Percentiles rank a stretch among this genome's conserved stretches.
Conservation (phyloP, 1,140 invertebrate genomes). For the Drosophila triauraria region DNA sequence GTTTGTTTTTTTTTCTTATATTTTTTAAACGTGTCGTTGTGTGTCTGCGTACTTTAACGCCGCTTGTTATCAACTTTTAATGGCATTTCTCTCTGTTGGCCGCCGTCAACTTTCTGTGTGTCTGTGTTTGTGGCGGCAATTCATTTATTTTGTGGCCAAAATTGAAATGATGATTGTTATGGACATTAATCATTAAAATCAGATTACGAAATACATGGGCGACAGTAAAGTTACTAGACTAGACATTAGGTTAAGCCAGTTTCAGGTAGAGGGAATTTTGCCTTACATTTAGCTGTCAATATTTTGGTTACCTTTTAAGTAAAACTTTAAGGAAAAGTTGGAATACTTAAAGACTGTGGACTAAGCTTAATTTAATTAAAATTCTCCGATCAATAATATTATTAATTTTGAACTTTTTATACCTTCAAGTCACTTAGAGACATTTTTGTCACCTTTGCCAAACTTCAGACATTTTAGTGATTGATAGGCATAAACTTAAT, state of each 20-base stretch:
- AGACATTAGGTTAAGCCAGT: slow-evolving; percentile 6
- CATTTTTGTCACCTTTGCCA: neutral
- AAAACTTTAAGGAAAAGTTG: no score
- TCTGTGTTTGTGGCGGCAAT: slow-evolving; percentile 20
- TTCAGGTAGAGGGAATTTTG: neutral
- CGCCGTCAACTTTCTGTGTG: slow-evolving; percentile 41
- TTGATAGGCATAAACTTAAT: slow-evolving; percentile 6
- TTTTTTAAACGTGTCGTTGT: slow-evolving; percentile 36
- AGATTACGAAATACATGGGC: slow-evolving; percentile 38
- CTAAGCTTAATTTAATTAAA: neutral
- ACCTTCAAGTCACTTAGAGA: neutral
- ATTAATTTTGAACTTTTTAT: slow-evolving; percentile 1
- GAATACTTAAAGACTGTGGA: neutral
- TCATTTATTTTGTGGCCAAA: slow-evolving; percentile 52
- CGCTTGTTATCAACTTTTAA: slow-evolving; percentile 78
- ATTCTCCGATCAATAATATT: neutral
- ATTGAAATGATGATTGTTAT: slow-evolving; percentile 72
- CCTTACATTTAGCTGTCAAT: neutral
- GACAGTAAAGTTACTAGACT: slow-evolving; percentile 18
- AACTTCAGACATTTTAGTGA: slow-evolving; percentile 1
- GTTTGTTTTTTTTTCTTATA: slow-evolving; percentile 10
- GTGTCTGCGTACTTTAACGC: slow-evolving; percentile 67
- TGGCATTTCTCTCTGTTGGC: slow-evolving; percentile 59
- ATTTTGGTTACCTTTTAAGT: neutral
- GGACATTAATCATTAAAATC: slow-evolving; percentile 64